phyloP scores from a whole-genome alignment of 64 coral and sea anemone species.

The Dendronephthya gigantea region DNA sequence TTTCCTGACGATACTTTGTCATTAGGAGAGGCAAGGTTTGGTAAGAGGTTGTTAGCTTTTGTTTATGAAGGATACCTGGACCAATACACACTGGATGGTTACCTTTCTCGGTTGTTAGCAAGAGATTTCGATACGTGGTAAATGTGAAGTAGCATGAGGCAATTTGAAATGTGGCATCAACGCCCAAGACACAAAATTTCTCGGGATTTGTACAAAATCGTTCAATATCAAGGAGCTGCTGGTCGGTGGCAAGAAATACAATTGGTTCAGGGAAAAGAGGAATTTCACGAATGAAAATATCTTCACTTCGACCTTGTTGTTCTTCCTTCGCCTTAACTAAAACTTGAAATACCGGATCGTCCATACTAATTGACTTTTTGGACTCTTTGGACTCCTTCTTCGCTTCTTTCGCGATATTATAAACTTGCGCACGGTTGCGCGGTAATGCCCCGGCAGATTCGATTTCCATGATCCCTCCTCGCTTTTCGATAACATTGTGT shows the following conservation, averaged over 20 bases:
- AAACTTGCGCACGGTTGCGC: no score
- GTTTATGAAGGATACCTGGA: neutral
- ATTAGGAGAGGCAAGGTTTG: neutral
- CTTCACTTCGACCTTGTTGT: constrained; percentile 24
- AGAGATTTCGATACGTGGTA: neutral
- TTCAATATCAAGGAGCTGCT: constrained; percentile 48
- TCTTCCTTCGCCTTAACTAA: constrained; percentile 38
- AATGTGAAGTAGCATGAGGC: constrained; percentile 24
- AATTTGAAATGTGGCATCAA: constrained; percentile 57
- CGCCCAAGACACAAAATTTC: constrained; percentile 34
- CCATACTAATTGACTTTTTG: no score
- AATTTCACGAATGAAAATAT: constrained; percentile 40
- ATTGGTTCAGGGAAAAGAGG: constrained; percentile 39
- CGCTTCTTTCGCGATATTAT: no score
- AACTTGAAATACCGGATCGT: constrained; percentile 22
- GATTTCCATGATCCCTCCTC: no score
- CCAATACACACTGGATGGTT: constrained; percentile 13
- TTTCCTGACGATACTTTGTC: neutral
- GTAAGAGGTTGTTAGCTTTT: neutral
- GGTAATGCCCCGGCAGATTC: no score
- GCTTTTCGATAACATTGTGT: no score
- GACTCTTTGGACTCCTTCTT: no score
- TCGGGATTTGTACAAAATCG: constrained; percentile 49
- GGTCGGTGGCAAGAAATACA: constrained; percentile 35
- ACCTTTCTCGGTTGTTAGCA: neutral